Base-by-base conservation (phyloP, 2,888 invertebrate species). In the Cryptus armator region DNA sequence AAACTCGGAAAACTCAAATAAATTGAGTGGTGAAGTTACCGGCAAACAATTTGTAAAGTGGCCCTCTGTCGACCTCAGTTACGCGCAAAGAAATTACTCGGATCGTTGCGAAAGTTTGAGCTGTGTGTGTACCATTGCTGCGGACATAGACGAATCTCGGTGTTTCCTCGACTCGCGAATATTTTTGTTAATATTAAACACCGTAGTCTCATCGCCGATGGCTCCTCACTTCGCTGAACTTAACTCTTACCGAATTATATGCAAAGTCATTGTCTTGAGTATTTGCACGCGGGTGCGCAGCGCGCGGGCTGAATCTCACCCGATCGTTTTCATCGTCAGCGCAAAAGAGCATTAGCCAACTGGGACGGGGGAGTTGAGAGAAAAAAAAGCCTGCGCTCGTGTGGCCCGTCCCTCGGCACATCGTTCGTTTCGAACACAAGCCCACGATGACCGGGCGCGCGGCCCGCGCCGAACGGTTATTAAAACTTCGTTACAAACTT, bases 401-500 rank as follows among this genome's bases (percentile, higher is more conserved):
- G 48, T 19, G 62, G 3, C 7, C 24, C 29, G 14, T 7, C 46
- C 44, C 7, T 46, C 59, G 14, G 29, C 24, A 66, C 48, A 24
- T 66, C 64, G 66, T 51, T 79, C 29, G n/a, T 70, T 37, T 43
- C 43, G 44, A 80, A 66, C 72, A 53, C 66, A 59, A n/a, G 37
- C 37, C 37, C 9, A 59, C 37, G 78, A 68, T 70, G 68, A 70
- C 78, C 78, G 46, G 37, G 46, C 9, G 9, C 53, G 9, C 66
- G 59, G 48, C 81, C 32, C 72, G 51, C 51, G 46, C 76, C 80
- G 84, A 83, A 82, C 79, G 78, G 87, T 87, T 85, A 87, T 89
- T 89, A 88, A 89, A 89, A 89, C 88, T 89, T 89, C 82, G 87
- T 89, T 89, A 87, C 85, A 86, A 88, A 89, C 86, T 89, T 86